Percentiles rank a stretch among this genome's conserved stretches.
These are phyloP conservation scores for Salmo trutta DNA, from an alignment of 2,797 vertebrate genomes.

Conservation along the genomic window DNA sequence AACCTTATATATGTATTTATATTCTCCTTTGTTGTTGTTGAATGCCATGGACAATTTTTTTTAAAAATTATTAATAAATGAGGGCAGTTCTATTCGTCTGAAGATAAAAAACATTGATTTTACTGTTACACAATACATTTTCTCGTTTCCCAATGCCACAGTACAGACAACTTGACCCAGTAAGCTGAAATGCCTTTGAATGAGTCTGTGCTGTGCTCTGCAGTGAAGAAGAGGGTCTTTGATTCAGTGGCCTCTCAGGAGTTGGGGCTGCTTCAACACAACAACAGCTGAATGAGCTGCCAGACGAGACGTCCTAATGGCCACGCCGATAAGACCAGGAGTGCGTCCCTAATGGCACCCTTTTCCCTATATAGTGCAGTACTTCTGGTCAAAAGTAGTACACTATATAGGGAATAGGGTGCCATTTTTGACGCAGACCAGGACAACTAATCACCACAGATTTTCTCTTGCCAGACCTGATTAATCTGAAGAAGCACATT, in stretches of 20 bases:
- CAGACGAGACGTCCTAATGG: too few species aligned
- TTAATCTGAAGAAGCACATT: slow-evolving; percentile 22
- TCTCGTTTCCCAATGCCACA: background rate
- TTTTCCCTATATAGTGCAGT: too few species aligned
- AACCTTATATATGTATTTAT: background rate
- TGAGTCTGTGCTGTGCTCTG: too few species aligned
- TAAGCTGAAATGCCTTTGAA: background rate
- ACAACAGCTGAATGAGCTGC: too few species aligned
- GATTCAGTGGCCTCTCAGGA: too few species aligned
- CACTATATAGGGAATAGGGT: too few species aligned
- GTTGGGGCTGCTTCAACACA: too few species aligned
- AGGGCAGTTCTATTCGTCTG: background rate
- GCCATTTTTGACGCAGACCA: background rate
- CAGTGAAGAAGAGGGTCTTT: too few species aligned
- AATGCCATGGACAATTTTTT: background rate
- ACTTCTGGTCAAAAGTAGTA: too few species aligned
- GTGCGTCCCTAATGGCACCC: too few species aligned
- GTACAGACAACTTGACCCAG: background rate
- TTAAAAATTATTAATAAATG: too few species aligned
- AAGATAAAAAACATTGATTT: background rate
- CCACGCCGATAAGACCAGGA: too few species aligned
- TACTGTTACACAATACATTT: background rate
- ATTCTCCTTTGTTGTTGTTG: background rate
- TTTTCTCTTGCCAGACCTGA: slow-evolving; percentile 28
- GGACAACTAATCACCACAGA: slow-evolving; percentile 19